Conservation (phyloP, 1,140 invertebrate species). For the Choristoneura fumiferana region DNA sequence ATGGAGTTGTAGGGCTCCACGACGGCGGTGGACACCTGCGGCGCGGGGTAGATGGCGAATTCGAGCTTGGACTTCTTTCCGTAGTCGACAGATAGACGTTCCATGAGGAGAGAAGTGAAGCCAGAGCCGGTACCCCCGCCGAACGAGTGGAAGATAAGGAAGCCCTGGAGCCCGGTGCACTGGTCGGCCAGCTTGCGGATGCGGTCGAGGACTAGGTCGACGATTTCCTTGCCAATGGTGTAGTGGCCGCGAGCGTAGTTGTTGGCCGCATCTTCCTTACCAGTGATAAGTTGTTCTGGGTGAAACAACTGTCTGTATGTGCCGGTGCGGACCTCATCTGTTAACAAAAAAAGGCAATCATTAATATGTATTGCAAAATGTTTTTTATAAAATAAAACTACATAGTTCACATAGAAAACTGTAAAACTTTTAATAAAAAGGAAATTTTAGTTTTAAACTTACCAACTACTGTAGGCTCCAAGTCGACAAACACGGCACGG, state of each 20-base stretch:
- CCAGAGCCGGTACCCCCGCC: conserved; percentile 94
- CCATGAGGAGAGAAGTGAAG: conserved; percentile 93
- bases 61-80: conserved; percentile 95
- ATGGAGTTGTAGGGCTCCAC: conserved; percentile 96
- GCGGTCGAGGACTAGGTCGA: conserved; percentile 89
- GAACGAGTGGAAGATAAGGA: conserved; percentile 95
- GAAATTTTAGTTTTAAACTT: conserved; percentile 41
- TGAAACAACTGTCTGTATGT: conserved; percentile 92
- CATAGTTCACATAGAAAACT: too few species aligned
- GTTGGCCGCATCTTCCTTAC: conserved; percentile 94
- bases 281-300: conserved; percentile 91
- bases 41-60: conserved; percentile 94
- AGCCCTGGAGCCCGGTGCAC: conserved; percentile 93
- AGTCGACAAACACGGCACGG: conserved; percentile 91
- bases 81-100: conserved; percentile 92
- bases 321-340: conserved; percentile 87
- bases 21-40: conserved; percentile 92
- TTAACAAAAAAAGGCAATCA: conserved; percentile 52
- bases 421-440: too few species aligned
- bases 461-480: conserved; percentile 94
- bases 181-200: conserved; percentile 91
- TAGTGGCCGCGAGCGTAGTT: conserved; percentile 95
- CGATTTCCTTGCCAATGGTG: conserved; percentile 93
- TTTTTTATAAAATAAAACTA: too few species aligned
- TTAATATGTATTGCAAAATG: too few species aligned